These are phyloP conservation scores for Himalopsyche tibetana DNA, from an alignment of 2,888 invertebrate species.

Conservation along the genomic window DNA sequence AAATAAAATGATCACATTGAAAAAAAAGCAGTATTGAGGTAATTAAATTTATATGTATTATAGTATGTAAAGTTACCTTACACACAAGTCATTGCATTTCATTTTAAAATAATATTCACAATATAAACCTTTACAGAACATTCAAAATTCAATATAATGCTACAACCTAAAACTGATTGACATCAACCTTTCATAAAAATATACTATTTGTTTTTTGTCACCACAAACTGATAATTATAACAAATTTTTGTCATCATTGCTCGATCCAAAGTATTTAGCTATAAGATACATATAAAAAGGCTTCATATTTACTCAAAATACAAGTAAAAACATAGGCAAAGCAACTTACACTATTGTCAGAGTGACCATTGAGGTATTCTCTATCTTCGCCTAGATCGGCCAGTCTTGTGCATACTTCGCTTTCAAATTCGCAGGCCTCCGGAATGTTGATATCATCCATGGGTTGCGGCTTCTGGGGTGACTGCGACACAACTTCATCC, in stretches of 20 bases:
- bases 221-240: too few relatives aligned
- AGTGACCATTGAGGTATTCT: conserved; percentile 78
- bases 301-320: too few relatives aligned
- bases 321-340: background rate
- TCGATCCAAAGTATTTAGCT: too few relatives aligned
- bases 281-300: too few relatives aligned
- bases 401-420: conserved; percentile 80
- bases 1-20: conserved; percentile 49
- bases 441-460: conserved; percentile 80
- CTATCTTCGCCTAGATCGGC: conserved; percentile 76
- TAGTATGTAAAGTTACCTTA: background rate
- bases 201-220: too few relatives aligned
- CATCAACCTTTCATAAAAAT: too few relatives aligned
- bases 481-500: conserved; percentile 80
- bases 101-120: conserved; percentile 42
- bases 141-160: background rate
- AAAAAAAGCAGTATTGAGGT: background rate
- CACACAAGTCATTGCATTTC: background rate
- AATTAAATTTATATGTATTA: too few relatives aligned
- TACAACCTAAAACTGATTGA: background rate
- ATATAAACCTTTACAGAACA: background rate
- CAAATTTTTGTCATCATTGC: too few relatives aligned
- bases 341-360: conserved; percentile 71
- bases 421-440: conserved; percentile 80
- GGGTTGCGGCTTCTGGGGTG: conserved; percentile 82